A percentile compares a stretch with the other conserved stretches of the same genome.
phyloP scores from a whole-genome alignment of 2,888 invertebrate genomes.

The Meliscaeva auricollis region DNA sequence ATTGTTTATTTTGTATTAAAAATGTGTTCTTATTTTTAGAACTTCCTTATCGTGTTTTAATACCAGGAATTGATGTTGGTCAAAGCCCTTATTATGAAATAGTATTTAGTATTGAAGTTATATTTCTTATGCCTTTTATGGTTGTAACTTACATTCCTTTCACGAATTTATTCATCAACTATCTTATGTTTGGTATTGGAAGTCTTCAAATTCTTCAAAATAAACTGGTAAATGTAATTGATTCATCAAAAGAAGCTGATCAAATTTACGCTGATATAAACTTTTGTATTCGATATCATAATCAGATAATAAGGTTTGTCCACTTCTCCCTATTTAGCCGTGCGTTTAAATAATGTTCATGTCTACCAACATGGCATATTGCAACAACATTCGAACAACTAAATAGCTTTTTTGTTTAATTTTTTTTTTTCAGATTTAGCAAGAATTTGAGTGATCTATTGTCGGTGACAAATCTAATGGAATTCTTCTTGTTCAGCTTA shows the following conservation, averaged over 20 bases:
- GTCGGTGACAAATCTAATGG: constrained; percentile 73
- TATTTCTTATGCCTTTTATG: constrained; percentile 67
- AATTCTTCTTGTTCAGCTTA: constrained; percentile 75
- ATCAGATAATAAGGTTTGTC: constrained; percentile 76
- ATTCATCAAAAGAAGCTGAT: constrained; percentile 30
- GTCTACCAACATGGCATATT: not conserved
- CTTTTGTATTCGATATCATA: constrained; percentile 76
- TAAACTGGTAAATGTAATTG: constrained; percentile 71
- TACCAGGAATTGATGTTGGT: constrained; percentile 61
- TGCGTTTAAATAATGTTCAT: too few species aligned
- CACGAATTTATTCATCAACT: constrained; percentile 77
- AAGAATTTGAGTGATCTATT: constrained; percentile 73
- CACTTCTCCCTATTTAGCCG: too few species aligned
- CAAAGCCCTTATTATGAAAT: constrained; percentile 77
- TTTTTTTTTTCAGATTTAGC: constrained; percentile 61
- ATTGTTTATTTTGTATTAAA: too few species aligned
- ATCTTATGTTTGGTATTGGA: constrained; percentile 77
- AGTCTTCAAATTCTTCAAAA: constrained; percentile 71
- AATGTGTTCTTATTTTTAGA: constrained; percentile 51
- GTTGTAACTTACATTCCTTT: constrained; percentile 75
- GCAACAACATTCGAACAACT: not conserved
- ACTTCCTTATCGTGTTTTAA: constrained; percentile 58
- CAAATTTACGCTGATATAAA: constrained; percentile 63
- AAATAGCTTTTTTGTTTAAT: not conserved
- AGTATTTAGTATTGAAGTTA: constrained; percentile 62